Evolutionary conservation across 2,797 vertebrate genomes (phyloP), one percentile per base, ranked within the genome.

Genomic region (Mus spretus): DNA sequence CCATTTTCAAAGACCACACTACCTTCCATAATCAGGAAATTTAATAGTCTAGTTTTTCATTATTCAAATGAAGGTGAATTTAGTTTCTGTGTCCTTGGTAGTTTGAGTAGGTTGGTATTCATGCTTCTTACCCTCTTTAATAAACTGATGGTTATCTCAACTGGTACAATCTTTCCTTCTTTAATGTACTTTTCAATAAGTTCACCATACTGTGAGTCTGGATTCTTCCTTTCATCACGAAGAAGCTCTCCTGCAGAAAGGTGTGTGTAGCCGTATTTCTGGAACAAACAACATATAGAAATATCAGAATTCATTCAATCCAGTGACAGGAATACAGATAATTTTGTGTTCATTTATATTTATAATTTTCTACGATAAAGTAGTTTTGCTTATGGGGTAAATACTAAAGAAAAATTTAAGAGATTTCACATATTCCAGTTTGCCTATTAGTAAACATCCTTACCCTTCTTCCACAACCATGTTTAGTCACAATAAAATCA

Each of bases 161-260:
- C 99, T 0, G 99, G 99, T 50, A 99, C 99, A 2, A 99, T 99
- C 98, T 99, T 99, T 77, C 99, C 99, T 67, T 99, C 99, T 97
- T 99, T 99, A 97, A 99, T 99, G 98, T 98, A 99, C 98, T 77
- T 99, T 98, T 99, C 99, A 92, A 99, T 99, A 96, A 99, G 99
- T 97, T 99, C 99, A 91, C 99, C 99, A 34, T 96, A 99, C 96
- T 99, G 98, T 0, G 99, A 99, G 53, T 98, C 99, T 31, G 99
- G 98, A 94, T 99, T 99, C 65, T 99, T 99, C 78, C 99, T 99
- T 98, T 99, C 99, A 28, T 99, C 99, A 93, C 99, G 99, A 96
- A 99, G 99, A 86, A 99, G 98, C 97, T 99, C 99, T 59, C 99
- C 99, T 10, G 99, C 99, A 78, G 99, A 99, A 98, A 99, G 98